Evolutionary conservation across 2,797 vertebrate genomes (phyloP).

Genomic region (Brachyalestes nurse): DNA sequence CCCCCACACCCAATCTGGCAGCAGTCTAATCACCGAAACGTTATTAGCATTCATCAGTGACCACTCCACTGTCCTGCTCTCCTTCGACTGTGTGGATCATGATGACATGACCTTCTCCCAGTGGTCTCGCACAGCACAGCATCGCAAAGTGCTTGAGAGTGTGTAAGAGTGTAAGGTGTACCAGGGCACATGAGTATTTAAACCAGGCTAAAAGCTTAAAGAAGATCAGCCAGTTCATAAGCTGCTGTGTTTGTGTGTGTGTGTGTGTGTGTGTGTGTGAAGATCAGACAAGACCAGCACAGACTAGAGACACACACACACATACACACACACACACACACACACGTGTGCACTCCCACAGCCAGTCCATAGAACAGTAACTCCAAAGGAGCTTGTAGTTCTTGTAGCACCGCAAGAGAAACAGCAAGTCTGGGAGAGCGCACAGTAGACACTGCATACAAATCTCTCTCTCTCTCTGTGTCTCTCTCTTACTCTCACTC

Average conservation of each 20-base stretch:
- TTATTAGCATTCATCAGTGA: slow-evolving; percentile 41
- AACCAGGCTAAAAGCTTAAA: slow-evolving; percentile 35
- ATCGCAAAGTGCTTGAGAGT: slow-evolving; percentile 22
- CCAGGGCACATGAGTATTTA: slow-evolving; percentile 13
- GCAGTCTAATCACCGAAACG: slow-evolving; percentile 39
- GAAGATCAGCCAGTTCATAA: slow-evolving; percentile 47
- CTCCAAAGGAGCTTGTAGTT: slow-evolving; percentile 13
- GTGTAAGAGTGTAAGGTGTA: background rate
- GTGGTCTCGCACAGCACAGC: slow-evolving; percentile 26
- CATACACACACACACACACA: slow-evolving; percentile 31
- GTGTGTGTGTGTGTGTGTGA: background rate
- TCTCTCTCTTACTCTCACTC: slow-evolving; percentile 16
- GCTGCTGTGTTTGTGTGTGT: slow-evolving; percentile 29
- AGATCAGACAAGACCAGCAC: slow-evolving; percentile 31
- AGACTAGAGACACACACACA: slow-evolving; percentile 33
- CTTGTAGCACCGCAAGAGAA: slow-evolving; percentile 7
- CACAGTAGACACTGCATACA: slow-evolving; percentile 18
- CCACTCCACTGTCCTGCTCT: slow-evolving; percentile 2
- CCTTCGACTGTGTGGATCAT: slow-evolving; percentile 31
- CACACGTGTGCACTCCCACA: slow-evolving; percentile 26
- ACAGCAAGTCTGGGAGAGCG: slow-evolving; percentile 15
- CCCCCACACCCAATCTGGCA: slow-evolving; percentile 16
- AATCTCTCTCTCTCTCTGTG: slow-evolving; percentile 9
- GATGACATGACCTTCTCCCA: slow-evolving; percentile 17
- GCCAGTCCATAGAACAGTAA: slow-evolving; percentile 23